Percentiles rank a stretch among this genome's conserved stretches.
Conservation (phyloP, 2,113 vertebrate species). For the Syngnathus typhle region DNA sequence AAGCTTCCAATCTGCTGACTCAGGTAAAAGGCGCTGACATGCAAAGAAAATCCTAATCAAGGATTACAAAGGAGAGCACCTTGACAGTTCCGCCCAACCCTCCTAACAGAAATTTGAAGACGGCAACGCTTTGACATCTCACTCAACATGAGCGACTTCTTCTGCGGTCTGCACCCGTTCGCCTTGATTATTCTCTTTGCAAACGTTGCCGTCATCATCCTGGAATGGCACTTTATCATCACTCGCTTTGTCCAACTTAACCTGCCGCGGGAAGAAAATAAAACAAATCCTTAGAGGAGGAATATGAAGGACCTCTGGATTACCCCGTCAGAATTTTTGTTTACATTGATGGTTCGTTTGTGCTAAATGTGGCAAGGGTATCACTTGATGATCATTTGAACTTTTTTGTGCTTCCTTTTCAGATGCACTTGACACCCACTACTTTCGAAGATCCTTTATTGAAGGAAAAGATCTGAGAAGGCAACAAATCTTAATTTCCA, state of each 20-base stretch:
- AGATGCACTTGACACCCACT: constrained; percentile 19
- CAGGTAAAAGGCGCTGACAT: constrained; percentile 14
- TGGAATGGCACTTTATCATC: constrained; percentile 53
- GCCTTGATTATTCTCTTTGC: constrained; percentile 58
- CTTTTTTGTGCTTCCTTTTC: constrained; percentile 34
- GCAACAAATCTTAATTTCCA: constrained; percentile 9
- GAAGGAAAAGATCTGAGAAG: constrained; percentile 13
- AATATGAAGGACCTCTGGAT: constrained; percentile 9
- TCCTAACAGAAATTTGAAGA: constrained; percentile 10
- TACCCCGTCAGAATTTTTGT: background rate
- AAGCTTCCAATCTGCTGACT: constrained; percentile 38
- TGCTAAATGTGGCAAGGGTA: background rate
- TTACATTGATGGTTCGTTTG: constrained; percentile 15
- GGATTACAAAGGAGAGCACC: constrained; percentile 46
- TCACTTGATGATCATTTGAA: background rate
- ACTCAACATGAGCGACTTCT: constrained; percentile 40
- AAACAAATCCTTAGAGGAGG: constrained; percentile 3
- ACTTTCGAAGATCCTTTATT: constrained; percentile 13
- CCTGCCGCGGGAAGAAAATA: background rate
- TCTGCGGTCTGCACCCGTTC: constrained; percentile 56
- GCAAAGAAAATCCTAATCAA: constrained; percentile 45
- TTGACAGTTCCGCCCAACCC: background rate
- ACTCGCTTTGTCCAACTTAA: constrained; percentile 8
- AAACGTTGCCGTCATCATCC: constrained; percentile 28
- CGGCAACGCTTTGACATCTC: background rate